phyloP scores from a whole-genome alignment of 2,888 invertebrate genomes.

The Phrixothrix hirtus region DNA sequence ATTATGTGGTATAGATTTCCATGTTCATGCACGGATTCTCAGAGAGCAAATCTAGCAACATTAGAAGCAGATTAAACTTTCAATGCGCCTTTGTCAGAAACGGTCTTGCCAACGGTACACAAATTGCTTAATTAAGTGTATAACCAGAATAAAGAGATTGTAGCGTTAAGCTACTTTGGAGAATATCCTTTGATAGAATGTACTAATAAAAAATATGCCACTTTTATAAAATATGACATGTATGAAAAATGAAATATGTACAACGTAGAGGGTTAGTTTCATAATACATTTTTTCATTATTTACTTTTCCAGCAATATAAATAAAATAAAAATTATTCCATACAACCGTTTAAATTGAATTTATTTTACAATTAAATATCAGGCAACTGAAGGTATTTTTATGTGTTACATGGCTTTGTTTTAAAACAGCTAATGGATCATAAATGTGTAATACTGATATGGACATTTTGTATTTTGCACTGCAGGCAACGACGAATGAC shows the following conservation, averaged over 20 bases:
- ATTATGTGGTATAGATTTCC: slow-evolving; percentile 18
- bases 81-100: slow-evolving; percentile 33
- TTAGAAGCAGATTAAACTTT: slow-evolving; percentile 31
- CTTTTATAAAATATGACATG: slow-evolving; percentile 28
- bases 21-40: slow-evolving; percentile 5
- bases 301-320: too few relatives aligned
- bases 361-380: too few relatives aligned
- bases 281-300: too few relatives aligned
- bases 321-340: too few relatives aligned
- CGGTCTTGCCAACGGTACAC: slow-evolving; percentile 38
- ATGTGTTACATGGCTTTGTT: too few relatives aligned
- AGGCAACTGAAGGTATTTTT: too few relatives aligned
- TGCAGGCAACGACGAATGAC: slow-evolving; percentile 26
- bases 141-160: slow-evolving; percentile 41
- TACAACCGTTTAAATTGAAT: too few relatives aligned
- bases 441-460: too few relatives aligned
- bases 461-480: slow-evolving; percentile 18
- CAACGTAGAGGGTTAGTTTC: too few relatives aligned
- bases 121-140: slow-evolving; percentile 45
- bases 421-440: too few relatives aligned
- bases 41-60: slow-evolving; percentile 26
- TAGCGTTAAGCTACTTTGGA: slow-evolving; percentile 36
- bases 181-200: slow-evolving; percentile 36
- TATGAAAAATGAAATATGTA: too few relatives aligned
- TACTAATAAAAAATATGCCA: slow-evolving; percentile 20